Evolutionary conservation across 2,113 vertebrate genomes (phyloP).

Genomic region (Meleagris gallopavo): DNA sequence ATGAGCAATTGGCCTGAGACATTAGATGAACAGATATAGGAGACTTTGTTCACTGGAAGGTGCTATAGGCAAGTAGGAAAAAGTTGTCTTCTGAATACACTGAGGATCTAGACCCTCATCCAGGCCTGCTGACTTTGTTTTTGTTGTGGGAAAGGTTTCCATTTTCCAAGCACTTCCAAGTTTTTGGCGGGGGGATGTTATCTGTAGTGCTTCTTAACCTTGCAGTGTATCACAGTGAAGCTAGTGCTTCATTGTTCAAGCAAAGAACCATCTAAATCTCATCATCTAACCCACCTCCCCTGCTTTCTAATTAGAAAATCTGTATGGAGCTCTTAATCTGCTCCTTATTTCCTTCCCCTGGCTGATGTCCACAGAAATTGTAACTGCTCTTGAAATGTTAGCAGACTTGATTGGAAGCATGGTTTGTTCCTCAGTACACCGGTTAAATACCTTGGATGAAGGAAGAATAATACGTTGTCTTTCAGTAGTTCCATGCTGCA

Average conservation of each 20-base stretch:
- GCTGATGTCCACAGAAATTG: background rate
- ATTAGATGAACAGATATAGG: background rate
- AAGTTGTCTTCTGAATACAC: background rate
- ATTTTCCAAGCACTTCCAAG: background rate
- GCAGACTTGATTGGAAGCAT: background rate
- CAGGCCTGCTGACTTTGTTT: fast-evolving
- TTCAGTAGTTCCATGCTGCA: background rate
- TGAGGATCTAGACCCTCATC: background rate
- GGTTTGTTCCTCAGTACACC: background rate
- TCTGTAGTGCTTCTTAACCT: background rate
- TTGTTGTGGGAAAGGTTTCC: background rate
- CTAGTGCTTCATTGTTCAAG: background rate
- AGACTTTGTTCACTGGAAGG: background rate
- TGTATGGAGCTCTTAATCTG: background rate
- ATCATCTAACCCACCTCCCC: background rate
- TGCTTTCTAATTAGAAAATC: slow-evolving; percentile 23
- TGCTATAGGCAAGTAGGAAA: background rate
- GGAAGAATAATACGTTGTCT: background rate
- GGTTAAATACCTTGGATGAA: background rate
- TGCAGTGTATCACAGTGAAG: background rate
- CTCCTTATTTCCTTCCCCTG: background rate
- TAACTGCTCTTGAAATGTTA: background rate
- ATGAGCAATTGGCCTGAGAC: background rate
- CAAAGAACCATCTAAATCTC: background rate
- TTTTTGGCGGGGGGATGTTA: background rate